Evolutionary conservation across 2,888 invertebrate species (phyloP), one percentile per base, ranked within the genome.

Genomic region (Gastrophysa polygoni): DNA sequence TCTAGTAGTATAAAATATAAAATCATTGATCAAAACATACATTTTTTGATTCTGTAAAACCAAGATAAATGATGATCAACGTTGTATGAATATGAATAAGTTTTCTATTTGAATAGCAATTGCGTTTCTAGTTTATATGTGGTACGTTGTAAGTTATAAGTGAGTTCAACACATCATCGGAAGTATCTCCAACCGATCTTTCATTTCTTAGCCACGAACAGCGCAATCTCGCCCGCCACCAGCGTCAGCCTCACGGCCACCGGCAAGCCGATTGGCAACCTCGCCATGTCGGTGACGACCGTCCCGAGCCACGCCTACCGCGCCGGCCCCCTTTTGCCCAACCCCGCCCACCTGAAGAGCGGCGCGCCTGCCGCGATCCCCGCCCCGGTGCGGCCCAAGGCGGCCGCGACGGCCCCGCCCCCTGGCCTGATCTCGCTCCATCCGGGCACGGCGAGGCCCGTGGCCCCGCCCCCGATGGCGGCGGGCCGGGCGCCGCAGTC

Each of bases 341-440:
- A 76, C 78, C 18, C 80, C 81, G 7, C 75, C 38, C 24, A 3
- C 3, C 24, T 7, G 24, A 24, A 24, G 24, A 24, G 24, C 24
- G 24, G 24, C 24, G 7, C 24, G 24, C 24, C 24, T 7, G 7
- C 7, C 24, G 7, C 24, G 24, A 24, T 24, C 24, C 61, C 64
- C 47, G 61, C 62, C 16, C 29, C 59, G 1, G 60, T 61, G 10
- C 60, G 68, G 18, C 67, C 67, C 7, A 67, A 60, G 60, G 62
- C 68, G 1, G 72, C 70, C 51, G 52, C 68, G 16, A 60, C 68
- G 0, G 71, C 68, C 0, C 67, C 73, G n/a, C 78, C 80, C 8
- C 82, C 80, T 2, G 77, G 82, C 29, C 63, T 83, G 71, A 78
- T 82, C 69, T 77, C 82, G 7, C 69, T 80, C 24, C 79, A 78